These are phyloP conservation scores for Notarius quadriscutis DNA, from an alignment of 2,113 vertebrate species.

Conservation along the genomic window DNA sequence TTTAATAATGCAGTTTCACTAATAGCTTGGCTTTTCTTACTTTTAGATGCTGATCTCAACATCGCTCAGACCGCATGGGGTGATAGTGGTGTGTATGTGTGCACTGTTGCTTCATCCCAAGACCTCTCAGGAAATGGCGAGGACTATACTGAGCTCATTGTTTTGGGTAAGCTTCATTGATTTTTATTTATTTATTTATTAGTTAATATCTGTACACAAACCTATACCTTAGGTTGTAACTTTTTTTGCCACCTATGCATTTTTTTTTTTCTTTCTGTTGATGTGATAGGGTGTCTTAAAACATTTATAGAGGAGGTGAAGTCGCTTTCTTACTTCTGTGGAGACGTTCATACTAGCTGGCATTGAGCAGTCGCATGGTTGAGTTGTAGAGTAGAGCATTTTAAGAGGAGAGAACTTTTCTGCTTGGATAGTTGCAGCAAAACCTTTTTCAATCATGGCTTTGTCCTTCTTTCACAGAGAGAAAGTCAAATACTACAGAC, in stretches of 20 bases:
- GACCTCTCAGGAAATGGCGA: slow-evolving; percentile 83
- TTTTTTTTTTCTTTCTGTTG: not conserved
- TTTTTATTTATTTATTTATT: not conserved
- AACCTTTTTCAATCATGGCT: slow-evolving; percentile 63
- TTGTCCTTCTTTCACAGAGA: slow-evolving; percentile 87
- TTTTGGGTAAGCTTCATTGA: slow-evolving; percentile 76
- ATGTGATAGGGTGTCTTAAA: not conserved
- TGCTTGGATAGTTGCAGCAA: slow-evolving; percentile 18
- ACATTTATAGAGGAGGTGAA: not conserved
- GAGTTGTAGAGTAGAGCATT: not conserved
- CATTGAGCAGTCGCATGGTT: not conserved
- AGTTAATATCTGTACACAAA: not conserved
- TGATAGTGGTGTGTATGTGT: slow-evolving; percentile 86
- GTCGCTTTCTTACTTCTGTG: not conserved
- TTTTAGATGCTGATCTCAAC: slow-evolving; percentile 81
- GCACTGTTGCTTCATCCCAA: slow-evolving; percentile 74
- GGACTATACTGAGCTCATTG: slow-evolving; percentile 83
- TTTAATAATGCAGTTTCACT: not conserved
- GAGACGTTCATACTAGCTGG: not conserved
- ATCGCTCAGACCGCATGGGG: slow-evolving; percentile 86
- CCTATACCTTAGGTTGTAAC: not conserved
- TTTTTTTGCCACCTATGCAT: not conserved
- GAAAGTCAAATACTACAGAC: slow-evolving; percentile 86
- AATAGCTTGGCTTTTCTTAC: not conserved
- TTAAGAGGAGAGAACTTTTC: slow-evolving; percentile 5